Base-by-base conservation (phyloP, 1,140 invertebrate genomes). In the Alviniconcha marisindica region DNA sequence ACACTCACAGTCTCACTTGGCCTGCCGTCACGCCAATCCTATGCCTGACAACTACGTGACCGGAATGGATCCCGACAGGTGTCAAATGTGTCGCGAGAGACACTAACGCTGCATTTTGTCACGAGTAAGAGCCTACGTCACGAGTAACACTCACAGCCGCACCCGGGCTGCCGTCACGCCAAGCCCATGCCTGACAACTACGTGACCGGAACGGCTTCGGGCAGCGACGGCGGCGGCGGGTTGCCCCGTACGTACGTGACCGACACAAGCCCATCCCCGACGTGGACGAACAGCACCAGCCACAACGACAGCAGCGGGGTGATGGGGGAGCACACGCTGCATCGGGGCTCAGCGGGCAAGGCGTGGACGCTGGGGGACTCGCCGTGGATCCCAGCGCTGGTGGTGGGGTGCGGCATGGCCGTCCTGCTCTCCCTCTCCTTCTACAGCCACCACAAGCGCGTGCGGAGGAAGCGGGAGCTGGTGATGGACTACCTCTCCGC, bases 371-470 rank as follows among this genome's bases (percentile, higher is more conserved):
- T 76, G 36, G 73, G n/a, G n/a, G 38, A 44, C 18, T n/a, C 24
- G 4, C 77, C 77, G 7, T 78, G 77, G 77, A 78, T 78, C 56
- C 77, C 77, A 33, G 77, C 77, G 18, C 31, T 78, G 31, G 21
- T 78, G n/a, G 56, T 78, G 77, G 77, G 28, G 1, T 54, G 51
- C 48, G 31, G 51, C 51, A 78, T 78, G 77, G 33, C 63, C 21
- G 15, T 38, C 28, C 63, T 78, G 18, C 54, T 78, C 3, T 78
- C 77, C 54, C 24, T 78, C 51, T 78, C 77, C 15, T 78, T 78
- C 38, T 78, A 78, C 77, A 78, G 56, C 36, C 77, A 78, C 36
- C 77, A 78, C 77, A 78, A 60, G 36, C 77, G 77, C 0, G 77
- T 78, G 10, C 28, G 77, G n/a, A 51, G 77, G 31, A 78, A 78